Evolutionary conservation across 2,888 invertebrate genomes (phyloP).

Genomic region (Caenorhabditis imperialis): DNA sequence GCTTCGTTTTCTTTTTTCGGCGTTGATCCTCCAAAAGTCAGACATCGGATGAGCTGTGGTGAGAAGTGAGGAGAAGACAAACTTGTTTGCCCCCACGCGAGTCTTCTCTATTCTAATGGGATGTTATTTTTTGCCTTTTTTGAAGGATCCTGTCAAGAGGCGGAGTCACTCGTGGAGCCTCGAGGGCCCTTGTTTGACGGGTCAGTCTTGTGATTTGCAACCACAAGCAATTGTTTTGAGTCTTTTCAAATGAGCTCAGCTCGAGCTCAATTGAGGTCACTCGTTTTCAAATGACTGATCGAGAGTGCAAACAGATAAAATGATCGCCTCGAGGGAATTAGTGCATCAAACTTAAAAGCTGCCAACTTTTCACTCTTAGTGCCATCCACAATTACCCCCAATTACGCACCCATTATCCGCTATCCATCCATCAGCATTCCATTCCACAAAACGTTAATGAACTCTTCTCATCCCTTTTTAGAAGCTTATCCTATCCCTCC

Average conservation of each 20-base stretch:
- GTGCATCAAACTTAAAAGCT: not conserved
- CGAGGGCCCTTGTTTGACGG: conserved; percentile 16
- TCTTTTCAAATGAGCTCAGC: too few relatives aligned
- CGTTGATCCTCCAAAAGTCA: conserved; percentile 14
- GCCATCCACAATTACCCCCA: conserved; percentile 1
- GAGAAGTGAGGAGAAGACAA: conserved; percentile 18
- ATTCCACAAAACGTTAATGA: conserved; percentile 14
- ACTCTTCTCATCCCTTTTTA: too few relatives aligned
- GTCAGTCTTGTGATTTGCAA: conserved; percentile 16
- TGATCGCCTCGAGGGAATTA: too few relatives aligned
- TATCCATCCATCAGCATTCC: conserved; percentile 29
- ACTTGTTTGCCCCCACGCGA: conserved; percentile 31
- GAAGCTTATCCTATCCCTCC: too few relatives aligned
- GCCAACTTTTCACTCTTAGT: not conserved
- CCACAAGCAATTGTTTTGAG: conserved; percentile 4
- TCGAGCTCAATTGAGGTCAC: too few relatives aligned
- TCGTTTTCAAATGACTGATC: too few relatives aligned
- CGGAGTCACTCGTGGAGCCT: conserved; percentile 15
- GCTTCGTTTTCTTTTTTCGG: too few relatives aligned
- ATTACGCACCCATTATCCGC: conserved; percentile 26
- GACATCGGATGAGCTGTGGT: conserved; percentile 33
- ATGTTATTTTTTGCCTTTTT: conserved; percentile 14
- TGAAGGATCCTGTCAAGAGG: conserved; percentile 18
- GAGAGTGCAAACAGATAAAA: too few relatives aligned
- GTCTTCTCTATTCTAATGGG: conserved; percentile 26